Percentiles rank a stretch among this genome's conserved stretches.
phyloP scores from a whole-genome alignment of 1,140 invertebrate species.

The Heliconius hermathena region DNA sequence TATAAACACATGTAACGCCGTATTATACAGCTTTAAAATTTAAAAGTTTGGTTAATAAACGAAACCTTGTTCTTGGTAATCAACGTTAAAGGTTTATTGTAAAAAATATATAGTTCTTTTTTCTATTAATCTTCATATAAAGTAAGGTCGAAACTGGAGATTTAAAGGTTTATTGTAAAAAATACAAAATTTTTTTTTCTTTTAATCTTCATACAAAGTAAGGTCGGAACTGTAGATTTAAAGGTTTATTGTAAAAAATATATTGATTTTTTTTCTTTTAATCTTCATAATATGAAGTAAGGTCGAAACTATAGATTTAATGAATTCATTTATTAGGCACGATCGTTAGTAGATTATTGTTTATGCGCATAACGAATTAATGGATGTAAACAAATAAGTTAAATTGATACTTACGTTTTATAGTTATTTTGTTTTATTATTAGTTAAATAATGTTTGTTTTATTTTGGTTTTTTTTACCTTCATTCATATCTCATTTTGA shows the following conservation, averaged over 20 bases:
- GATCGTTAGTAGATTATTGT: constrained; percentile 1
- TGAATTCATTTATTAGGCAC: constrained; percentile 8
- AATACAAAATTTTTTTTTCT: not conserved
- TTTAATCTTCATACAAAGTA: too few species aligned
- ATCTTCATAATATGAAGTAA: not conserved
- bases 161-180: not conserved
- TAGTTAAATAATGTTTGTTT: not conserved
- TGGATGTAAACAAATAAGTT: not conserved
- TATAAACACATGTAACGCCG: too few species aligned
- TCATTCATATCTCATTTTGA: not conserved
- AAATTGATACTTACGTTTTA: not conserved
- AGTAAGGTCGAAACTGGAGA: too few species aligned
- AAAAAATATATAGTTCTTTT: too few species aligned
- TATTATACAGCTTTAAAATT: too few species aligned
- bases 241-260: not conserved
- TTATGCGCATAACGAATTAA: not conserved
- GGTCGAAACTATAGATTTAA: not conserved
- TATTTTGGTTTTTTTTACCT: not conserved
- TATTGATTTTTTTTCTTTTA: not conserved
- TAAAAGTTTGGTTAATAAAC: too few species aligned
- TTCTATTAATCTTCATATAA: too few species aligned
- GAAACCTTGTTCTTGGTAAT: too few species aligned
- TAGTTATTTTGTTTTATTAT: not conserved
- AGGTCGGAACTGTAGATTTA: not conserved
- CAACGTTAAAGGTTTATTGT: not conserved